These are phyloP conservation scores for Tipula vernalis DNA, from an alignment of 2,888 invertebrate genomes.

Conservation along the genomic window DNA sequence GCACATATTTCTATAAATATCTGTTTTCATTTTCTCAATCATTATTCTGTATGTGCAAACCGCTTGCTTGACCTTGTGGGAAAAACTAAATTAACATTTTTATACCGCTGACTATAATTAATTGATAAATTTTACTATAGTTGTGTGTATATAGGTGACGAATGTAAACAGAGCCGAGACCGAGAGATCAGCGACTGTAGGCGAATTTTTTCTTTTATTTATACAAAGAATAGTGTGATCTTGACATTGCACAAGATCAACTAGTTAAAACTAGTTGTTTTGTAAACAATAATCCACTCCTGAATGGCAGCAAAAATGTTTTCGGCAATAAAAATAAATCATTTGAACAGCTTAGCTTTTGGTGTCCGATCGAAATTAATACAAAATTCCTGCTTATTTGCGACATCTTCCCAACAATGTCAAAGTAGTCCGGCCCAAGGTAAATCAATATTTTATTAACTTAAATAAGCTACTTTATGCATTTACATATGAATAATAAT, in stretches of 20 bases:
- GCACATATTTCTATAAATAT: neutral
- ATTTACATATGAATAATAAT: neutral
- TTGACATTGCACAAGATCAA: neutral
- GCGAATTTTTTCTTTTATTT: neutral
- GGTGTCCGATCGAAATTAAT: neutral
- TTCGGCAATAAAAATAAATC: neutral
- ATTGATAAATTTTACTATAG: neutral
- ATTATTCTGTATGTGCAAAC: neutral
- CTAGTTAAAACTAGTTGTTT: neutral
- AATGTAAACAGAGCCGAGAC: neutral
- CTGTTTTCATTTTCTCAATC: neutral
- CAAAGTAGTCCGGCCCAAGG: neutral
- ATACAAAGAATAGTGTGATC: neutral
- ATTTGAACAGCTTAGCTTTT: neutral
- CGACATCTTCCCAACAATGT: neutral
- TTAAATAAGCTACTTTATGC: neutral
- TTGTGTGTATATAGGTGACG: neutral
- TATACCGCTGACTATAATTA: neutral
- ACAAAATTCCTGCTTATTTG: neutral
- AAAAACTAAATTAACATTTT: neutral
- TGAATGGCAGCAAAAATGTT: neutral
- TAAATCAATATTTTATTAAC: neutral
- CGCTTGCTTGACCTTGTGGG: neutral
- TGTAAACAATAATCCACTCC: neutral
- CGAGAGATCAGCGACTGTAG: neutral